phyloP scores from a whole-genome alignment of 2,888 invertebrate species.

The Chironomus riparius region DNA sequence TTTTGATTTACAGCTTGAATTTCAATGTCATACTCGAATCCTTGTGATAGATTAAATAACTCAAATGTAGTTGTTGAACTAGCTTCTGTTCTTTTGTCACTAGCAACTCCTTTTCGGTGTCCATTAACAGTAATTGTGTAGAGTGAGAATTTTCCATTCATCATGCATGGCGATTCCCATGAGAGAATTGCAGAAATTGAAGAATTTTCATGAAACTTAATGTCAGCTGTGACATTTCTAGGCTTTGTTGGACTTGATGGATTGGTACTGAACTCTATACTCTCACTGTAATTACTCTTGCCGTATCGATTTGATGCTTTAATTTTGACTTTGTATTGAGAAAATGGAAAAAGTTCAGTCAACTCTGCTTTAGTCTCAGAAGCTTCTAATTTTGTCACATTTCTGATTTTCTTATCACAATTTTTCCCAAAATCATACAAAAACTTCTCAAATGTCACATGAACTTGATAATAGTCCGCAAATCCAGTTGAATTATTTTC shows the following conservation, averaged over 20 bases:
- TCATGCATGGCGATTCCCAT: neutral
- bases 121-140: neutral
- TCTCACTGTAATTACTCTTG: neutral
- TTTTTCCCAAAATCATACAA: neutral
- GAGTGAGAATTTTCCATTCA: neutral
- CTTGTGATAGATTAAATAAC: neutral
- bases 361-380: neutral
- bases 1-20: neutral
- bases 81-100: neutral
- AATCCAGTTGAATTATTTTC: neutral
- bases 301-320: neutral
- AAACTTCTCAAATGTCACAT: neutral
- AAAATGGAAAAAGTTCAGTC: neutral
- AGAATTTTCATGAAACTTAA: neutral
- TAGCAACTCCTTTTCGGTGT: neutral
- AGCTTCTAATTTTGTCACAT: neutral
- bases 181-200: neutral
- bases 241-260: neutral
- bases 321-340: neutral
- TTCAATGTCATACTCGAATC: slow-evolving; percentile 5
- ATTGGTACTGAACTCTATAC: neutral
- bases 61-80: neutral
- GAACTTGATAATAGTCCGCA: neutral
- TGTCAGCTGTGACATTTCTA: neutral
- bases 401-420: neutral